Percentiles rank a stretch among this genome's conserved stretches.
These are phyloP conservation scores for Ctenoplectra terminalis DNA, from an alignment of 1,140 invertebrate species.

Conservation along the genomic window DNA sequence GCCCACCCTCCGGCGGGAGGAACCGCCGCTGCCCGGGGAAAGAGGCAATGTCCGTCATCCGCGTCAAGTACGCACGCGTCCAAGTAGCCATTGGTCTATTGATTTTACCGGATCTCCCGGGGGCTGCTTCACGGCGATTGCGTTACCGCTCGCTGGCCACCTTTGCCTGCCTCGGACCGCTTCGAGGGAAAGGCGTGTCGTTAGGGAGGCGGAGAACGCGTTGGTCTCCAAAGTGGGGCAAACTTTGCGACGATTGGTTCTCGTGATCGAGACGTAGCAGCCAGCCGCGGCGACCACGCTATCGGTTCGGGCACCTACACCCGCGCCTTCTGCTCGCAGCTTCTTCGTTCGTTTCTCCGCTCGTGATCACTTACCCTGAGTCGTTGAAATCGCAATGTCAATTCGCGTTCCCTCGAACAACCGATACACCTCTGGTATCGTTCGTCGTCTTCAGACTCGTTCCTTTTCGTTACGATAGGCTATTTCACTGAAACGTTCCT, in stretches of 20 bases:
- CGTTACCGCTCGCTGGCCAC: constrained; percentile 30
- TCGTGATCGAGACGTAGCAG: neutral
- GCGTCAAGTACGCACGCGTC: constrained; percentile 72
- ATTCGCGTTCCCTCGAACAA: neutral
- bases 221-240: constrained; percentile 25
- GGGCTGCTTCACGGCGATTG: constrained; percentile 44
- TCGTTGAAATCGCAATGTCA: constrained; percentile 11
- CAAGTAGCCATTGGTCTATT: constrained; percentile 79
- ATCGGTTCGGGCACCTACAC: constrained; percentile 10
- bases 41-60: constrained; percentile 69
- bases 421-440: neutral
- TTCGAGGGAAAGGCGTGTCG: constrained; percentile 36
- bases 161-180: neutral
- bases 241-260: constrained; percentile 24
- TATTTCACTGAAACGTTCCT: neutral
- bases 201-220: constrained; percentile 35
- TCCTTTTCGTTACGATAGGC: neutral
- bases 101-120: constrained; percentile 70
- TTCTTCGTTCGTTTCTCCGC: neutral
- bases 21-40: constrained; percentile 14
- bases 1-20: constrained; percentile 12
- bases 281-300: constrained; percentile 27
- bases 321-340: constrained; percentile 12
- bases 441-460: too few relatives aligned
- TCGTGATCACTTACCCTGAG: neutral